Evolutionary conservation across 2,888 invertebrate species (phyloP).

Genomic region (Tenthredo livida): DNA sequence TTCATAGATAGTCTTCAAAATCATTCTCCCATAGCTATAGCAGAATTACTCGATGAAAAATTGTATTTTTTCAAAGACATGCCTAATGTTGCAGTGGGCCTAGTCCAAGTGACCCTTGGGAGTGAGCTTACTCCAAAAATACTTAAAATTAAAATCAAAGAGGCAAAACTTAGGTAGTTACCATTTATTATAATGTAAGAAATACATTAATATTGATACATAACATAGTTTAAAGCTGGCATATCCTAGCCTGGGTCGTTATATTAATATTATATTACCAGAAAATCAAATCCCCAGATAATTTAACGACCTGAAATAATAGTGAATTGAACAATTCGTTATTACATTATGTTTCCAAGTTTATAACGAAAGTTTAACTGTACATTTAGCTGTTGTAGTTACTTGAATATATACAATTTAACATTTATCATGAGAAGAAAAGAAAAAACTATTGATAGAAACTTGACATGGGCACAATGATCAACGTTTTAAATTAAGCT

Average conservation of each 20-base stretch:
- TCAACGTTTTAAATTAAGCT: constrained; percentile 16
- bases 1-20: not conserved
- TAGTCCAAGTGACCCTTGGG: not conserved
- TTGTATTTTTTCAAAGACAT: constrained; percentile 41
- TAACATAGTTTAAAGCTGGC: not conserved
- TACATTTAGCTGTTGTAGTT: not conserved
- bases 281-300: not conserved
- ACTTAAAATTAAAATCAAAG: not conserved
- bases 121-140: not conserved
- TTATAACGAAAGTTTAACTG: not conserved
- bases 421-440: not conserved
- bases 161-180: constrained; percentile 8
- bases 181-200: not conserved
- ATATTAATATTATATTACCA: not conserved
- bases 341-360: not conserved
- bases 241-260: not conserved
- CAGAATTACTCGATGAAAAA: constrained; percentile 15
- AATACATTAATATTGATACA: not conserved
- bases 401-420: constrained; percentile 2
- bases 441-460: not conserved
- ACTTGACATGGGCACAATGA: constrained; percentile 32
- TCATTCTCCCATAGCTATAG: constrained; percentile 45
- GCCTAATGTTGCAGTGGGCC: not conserved
- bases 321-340: not conserved
- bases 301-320: not conserved